These are phyloP conservation scores for Drosophila borborema DNA, from an alignment of 2,888 invertebrate species.

Conservation along the genomic window DNA sequence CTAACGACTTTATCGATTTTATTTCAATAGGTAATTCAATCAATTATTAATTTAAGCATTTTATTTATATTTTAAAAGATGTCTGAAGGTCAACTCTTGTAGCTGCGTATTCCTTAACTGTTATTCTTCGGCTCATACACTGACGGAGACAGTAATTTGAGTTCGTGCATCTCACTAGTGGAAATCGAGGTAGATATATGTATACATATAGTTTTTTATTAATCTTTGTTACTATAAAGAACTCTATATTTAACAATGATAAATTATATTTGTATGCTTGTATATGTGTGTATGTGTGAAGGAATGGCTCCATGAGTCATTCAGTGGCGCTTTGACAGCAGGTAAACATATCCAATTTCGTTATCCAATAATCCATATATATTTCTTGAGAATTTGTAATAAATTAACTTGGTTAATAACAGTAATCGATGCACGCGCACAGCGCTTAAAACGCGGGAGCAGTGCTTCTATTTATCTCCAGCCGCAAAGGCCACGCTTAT, in stretches of 20 bases:
- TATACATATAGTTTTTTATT: slow-evolving; percentile 60
- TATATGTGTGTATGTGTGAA: slow-evolving; percentile 50
- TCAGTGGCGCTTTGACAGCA: slow-evolving; percentile 62
- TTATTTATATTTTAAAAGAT: neutral
- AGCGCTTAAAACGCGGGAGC: slow-evolving; percentile 47
- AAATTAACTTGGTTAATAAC: slow-evolving; percentile 80
- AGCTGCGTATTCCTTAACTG: neutral
- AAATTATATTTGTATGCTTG: slow-evolving; percentile 61
- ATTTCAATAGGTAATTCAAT: neutral
- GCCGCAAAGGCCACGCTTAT: slow-evolving; percentile 62
- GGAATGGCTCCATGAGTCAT: slow-evolving; percentile 21
- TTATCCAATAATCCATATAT: slow-evolving; percentile 56
- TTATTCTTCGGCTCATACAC: neutral
- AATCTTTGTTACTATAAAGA: slow-evolving; percentile 62
- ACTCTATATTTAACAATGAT: slow-evolving; percentile 73
- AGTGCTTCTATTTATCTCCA: slow-evolving; percentile 35
- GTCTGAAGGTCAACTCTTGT: neutral
- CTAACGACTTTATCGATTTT: neutral
- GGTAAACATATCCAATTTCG: slow-evolving; percentile 42
- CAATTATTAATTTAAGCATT: neutral
- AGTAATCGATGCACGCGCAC: slow-evolving; percentile 50
- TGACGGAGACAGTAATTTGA: neutral
- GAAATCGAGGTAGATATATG: slow-evolving; percentile 13
- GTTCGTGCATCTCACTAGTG: neutral
- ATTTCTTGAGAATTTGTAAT: slow-evolving; percentile 50